Base-by-base conservation (phyloP, 2,797 vertebrate species). In the Arrhamphus sclerolepis region DNA sequence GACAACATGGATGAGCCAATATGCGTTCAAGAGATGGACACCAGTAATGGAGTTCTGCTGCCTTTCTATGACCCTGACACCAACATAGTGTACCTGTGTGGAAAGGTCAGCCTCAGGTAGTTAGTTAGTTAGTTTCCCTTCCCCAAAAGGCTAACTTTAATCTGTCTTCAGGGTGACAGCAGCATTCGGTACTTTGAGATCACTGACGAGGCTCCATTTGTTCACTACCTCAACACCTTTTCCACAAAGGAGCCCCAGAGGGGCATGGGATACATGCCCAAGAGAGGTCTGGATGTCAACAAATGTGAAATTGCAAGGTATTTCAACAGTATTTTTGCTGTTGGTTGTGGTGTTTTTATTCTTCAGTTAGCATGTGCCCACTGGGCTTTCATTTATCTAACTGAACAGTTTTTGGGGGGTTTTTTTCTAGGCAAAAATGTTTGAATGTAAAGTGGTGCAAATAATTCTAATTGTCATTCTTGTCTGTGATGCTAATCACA, bases 201-300 rank as follows among this genome's bases (percentile, higher is more conserved):
- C 91, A 99, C 96, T 0, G 97, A 98, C 0, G 98, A 99, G 78
- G 94, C 96, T 0, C 98, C 97, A 0, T 99, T 93, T 1, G 97
- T 99, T 80, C 98, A 99, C 93, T 99, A 97, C 95, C 96, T 99
- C 93, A 99, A 93, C 91, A 98, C 96, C 21, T 99, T 98, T 82
- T 95, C 94, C 91, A 98, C 95, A 90, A 99, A 99, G 84, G 97
- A 99, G 88, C 97, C 98, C 3, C 98, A 99, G 92, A 90, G 98
- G 77, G 97, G 98, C n/a, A 98, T 99, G 98, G 98, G 98, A 0
- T 98, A 95, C 91, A 99, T 99, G 98, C 95, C 96, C 68, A 99
- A 99, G 80, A 87, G 97, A 78, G 98, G 97, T 31, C 93, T 99
- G 2, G 97, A 98, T 0, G 97, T 99, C 71, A 98, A 98, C 95